Evolutionary conservation across 2,113 vertebrate genomes (phyloP).

Genomic region (Brachyistius frenatus): DNA sequence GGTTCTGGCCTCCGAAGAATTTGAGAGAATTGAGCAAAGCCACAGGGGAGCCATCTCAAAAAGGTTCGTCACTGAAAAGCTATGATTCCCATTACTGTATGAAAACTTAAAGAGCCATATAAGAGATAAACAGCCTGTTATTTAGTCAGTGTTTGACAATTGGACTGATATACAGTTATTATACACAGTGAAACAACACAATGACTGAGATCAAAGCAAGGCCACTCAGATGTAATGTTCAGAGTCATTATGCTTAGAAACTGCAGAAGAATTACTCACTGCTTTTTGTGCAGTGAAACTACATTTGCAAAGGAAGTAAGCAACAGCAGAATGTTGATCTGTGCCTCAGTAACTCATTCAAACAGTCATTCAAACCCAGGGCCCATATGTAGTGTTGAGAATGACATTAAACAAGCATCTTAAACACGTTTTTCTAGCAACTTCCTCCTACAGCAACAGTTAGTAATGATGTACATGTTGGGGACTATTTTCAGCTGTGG

Average conservation of each 20-base stretch:
- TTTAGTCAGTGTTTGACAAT: constrained; percentile 16
- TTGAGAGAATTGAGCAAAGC: constrained; percentile 92
- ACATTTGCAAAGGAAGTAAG: constrained; percentile 14
- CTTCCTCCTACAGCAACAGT: constrained; percentile 6
- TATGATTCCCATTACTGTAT: neutral
- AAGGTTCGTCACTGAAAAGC: constrained; percentile 60
- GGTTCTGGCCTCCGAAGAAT: constrained; percentile 98
- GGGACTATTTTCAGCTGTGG: neutral
- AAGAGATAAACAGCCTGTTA: neutral
- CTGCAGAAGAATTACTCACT: neutral
- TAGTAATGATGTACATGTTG: neutral
- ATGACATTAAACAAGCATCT: neutral
- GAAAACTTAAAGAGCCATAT: neutral
- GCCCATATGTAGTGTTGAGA: neutral
- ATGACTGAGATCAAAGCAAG: neutral
- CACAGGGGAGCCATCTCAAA: constrained; percentile 84
- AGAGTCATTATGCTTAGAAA: constrained; percentile 5
- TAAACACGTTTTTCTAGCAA: neutral
- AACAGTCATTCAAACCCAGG: constrained; percentile 24
- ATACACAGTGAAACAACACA: constrained; percentile 4
- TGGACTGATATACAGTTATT: neutral
- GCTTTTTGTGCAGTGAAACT: constrained; percentile 19
- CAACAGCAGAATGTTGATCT: neutral
- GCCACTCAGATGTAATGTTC: neutral
- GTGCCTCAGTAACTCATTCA: neutral